Percentiles rank a stretch among this genome's conserved stretches.
phyloP scores from a whole-genome alignment of 1,140 invertebrate species.

The Camponotus floridanus region DNA sequence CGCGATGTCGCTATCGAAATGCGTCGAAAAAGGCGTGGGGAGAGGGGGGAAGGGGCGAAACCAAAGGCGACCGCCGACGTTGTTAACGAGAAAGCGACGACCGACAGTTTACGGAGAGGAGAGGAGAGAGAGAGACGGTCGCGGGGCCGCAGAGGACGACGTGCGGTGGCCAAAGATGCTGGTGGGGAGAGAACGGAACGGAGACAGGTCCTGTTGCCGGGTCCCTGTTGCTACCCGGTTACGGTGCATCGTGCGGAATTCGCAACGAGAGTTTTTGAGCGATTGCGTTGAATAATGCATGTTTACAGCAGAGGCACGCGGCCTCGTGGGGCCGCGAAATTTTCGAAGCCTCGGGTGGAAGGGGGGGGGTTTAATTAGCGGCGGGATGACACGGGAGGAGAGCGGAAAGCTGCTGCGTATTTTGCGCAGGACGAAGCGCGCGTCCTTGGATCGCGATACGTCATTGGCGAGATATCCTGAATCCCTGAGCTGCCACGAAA shows the following conservation, averaged over 20 bases:
- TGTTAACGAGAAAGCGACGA: constrained; percentile 73
- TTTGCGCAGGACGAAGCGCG: constrained; percentile 55
- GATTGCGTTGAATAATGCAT: constrained; percentile 81
- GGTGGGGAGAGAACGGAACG: constrained; percentile 65
- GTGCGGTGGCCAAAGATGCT: constrained; percentile 33
- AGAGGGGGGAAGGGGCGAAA: not conserved
- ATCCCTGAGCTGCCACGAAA: constrained; percentile 47
- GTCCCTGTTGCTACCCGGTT: constrained; percentile 81
- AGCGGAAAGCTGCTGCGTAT: constrained; percentile 39
- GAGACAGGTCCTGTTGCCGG: constrained; percentile 73
- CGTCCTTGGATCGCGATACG: constrained; percentile 65
- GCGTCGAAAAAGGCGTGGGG: too few relatives aligned
- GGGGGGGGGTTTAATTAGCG: constrained; percentile 8
- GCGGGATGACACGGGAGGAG: not conserved
- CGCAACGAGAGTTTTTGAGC: constrained; percentile 76
- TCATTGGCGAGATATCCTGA: constrained; percentile 68
- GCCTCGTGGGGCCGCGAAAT: constrained; percentile 61
- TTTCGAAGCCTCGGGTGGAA: not conserved
- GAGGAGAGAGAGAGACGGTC: constrained; percentile 54
- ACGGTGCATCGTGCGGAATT: constrained; percentile 81
- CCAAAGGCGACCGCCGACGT: constrained; percentile 52
- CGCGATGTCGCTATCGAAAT: constrained; percentile 19
- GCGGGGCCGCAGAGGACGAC: constrained; percentile 53
- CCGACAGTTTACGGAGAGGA: constrained; percentile 16
- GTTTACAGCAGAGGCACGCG: constrained; percentile 73